Base-by-base conservation (phyloP, 2,888 invertebrate genomes). In the Phasia obesa region DNA sequence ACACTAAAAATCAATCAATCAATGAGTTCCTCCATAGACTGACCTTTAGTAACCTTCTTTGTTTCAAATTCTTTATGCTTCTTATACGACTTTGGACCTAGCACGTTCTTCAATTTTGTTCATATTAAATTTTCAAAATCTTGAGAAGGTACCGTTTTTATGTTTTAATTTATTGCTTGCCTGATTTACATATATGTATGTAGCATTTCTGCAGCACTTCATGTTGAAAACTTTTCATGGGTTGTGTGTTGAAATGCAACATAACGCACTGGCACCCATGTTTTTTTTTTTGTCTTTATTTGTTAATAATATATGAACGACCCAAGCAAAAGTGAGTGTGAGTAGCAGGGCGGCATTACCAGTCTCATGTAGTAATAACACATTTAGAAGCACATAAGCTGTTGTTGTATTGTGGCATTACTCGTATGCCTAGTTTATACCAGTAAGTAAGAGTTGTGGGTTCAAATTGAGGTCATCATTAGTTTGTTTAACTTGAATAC, bases 401-500 rank as follows among this genome's bases (percentile, higher is more conserved):
- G n/a, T 42, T 53, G 38, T 21, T 31, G n/a, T 49, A 2, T 38
- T 70, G 57, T 21, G 57, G 69, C 57, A 70, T n/a, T n/a, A n/a
- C n/a, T n/a, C n/a, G 25, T 57, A 71, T 60, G 60, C 60, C 71
- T 51, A 15, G 21, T 23, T 21, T 21, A 47, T 51, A 11, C 3
- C 11, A 17, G 17, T 67, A 73, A 79, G 53, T 80, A 51, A 67
- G 35, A 74, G 67, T 80, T 67, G 60, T 80, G 73, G 79, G 79
- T 80, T 80, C 73, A 67, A 69, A 80, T 80, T 80, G 79, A 53
- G 79, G 79, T 80, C 73, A 25, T 35, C 47, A 64, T 53, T 80
- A 67, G 73, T 73, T 73, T 51, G 38, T 67, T 80, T 74, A 74
- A 65, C 49, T 59, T 67, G 57, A 47, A 47, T 47, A 70, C 11